phyloP scores from a whole-genome alignment of 2,113 vertebrate genomes.

The Rhodinocichla rosea region DNA sequence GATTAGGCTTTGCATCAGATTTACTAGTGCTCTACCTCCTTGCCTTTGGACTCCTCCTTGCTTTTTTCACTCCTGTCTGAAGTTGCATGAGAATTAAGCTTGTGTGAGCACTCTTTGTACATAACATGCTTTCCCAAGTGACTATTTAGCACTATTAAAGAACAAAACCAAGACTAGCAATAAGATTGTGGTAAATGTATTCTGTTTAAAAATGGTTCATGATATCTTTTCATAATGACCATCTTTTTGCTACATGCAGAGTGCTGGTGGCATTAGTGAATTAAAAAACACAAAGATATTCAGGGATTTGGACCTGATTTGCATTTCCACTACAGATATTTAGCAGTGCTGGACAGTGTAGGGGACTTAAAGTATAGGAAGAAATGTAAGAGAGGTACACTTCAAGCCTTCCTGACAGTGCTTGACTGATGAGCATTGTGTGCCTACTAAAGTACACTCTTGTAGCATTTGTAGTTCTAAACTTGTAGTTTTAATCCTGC shows the following conservation, averaged over 20 bases:
- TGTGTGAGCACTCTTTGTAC: neutral
- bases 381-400: neutral
- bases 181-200: constrained; percentile 7
- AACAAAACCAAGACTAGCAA: neutral
- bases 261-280: neutral
- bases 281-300: neutral
- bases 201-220: neutral
- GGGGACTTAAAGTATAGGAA: neutral
- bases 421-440: neutral
- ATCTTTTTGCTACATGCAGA: neutral
- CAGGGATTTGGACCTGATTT: neutral
- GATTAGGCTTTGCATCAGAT: constrained; percentile 47
- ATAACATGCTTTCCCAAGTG: constrained; percentile 29
- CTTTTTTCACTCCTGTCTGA: constrained; percentile 28
- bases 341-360: neutral
- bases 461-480: neutral
- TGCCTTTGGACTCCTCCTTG: constrained; percentile 36
- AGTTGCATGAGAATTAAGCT: constrained; percentile 39
- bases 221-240: neutral
- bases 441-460: neutral
- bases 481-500: neutral
- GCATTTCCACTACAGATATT: neutral
- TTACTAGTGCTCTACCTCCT: constrained; percentile 2
- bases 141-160: constrained; percentile 23
- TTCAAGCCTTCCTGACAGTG: neutral